Base-by-base conservation (phyloP, 2,797 vertebrate species). In the Botia kubotai region DNA sequence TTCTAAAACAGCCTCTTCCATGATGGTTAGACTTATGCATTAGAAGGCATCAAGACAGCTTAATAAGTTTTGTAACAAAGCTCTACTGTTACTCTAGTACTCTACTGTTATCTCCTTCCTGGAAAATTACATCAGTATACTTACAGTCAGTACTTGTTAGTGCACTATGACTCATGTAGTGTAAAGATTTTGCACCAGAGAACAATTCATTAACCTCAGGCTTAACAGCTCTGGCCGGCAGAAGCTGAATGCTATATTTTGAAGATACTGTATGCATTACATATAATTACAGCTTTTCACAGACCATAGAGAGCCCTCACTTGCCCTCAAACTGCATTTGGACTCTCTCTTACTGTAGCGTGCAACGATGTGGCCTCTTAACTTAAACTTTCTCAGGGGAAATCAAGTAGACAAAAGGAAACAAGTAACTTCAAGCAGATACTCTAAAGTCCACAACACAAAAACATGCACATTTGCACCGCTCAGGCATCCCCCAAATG, bases 391-490 rank as follows among this genome's bases (percentile, higher is more conserved):
- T 48, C 53, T 58, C 21, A 21, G 6, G 65, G 13, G 66, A 70
- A 50, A 60, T 62, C 43, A 70, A 62, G 66, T 16, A 21, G 39
- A 60, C 52, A 77, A 48, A 72, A 57, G 14, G 29, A 63, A 77
- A 60, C 52, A 48, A 23, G 8, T 11, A 48, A n/a, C 21, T 19
- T 62, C 14, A 29, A 19, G 23, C 3, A 21, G 62, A 23, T 23
- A 21, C 69, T 53, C 69, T 21, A 72, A 72, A 66, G 23, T 60
- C 36, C 16, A 26, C 16, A 2, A 19, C 50, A 78, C n/a, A 33
- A 21, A 72, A 58, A 11, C 21, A 36, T 33, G 58, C 74, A 77
- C 46, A 23, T 55, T 53, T 58, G 12, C 55, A 48, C 23, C n/a
- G 12, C n/a, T 39, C 29, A 55, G 36, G 43, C 23, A 58, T 50